A percentile compares a stretch with the other conserved stretches of the same genome.
Conservation (phyloP, 2,888 invertebrate species). For the Cantharis rufa region DNA sequence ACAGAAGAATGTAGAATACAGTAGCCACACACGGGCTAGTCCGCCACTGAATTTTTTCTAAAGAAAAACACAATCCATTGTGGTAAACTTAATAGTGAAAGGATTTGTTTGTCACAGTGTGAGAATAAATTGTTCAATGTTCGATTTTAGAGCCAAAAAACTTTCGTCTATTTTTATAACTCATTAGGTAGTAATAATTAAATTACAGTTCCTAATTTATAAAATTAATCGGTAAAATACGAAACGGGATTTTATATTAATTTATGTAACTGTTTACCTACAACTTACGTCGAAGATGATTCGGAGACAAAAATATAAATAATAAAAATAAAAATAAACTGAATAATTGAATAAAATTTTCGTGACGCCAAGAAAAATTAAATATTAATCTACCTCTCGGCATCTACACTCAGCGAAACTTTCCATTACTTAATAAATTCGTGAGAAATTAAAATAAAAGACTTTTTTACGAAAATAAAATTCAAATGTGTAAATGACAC, state of each 20-base stretch:
- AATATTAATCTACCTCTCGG: not conserved
- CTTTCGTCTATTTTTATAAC: not conserved
- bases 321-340: not conserved
- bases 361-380: not conserved
- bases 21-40: not conserved
- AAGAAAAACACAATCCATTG: not conserved
- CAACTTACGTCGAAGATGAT: not conserved
- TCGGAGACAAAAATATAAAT: not conserved
- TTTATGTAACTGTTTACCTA: not conserved
- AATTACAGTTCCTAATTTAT: not conserved
- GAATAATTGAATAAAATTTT: not conserved
- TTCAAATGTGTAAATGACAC: not conserved
- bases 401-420: not conserved
- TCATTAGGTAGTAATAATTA: not conserved
- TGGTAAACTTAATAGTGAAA: not conserved
- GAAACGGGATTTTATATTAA: not conserved
- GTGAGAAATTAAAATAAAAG: not conserved
- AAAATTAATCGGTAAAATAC: not conserved
- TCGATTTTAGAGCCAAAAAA: not conserved
- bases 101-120: not conserved
- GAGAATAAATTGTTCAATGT: not conserved
- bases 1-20: not conserved
- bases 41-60: not conserved
- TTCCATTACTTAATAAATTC: not conserved
- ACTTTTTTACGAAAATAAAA: not conserved